These are phyloP conservation scores for Heliconius ismenius DNA, from an alignment of 2,888 invertebrate genomes.

Conservation along the genomic window DNA sequence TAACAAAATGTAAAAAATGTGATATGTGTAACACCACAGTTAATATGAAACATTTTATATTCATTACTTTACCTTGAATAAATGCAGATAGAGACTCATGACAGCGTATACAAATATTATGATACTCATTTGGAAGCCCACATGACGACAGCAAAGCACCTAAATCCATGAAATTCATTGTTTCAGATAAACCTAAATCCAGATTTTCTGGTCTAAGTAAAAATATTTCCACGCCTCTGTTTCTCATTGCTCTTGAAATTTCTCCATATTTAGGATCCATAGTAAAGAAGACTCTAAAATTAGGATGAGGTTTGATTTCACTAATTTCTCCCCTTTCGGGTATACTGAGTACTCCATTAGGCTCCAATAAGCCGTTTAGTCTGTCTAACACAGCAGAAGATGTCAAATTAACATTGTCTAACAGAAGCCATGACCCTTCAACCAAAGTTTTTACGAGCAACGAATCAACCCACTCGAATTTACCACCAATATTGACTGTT, in stretches of 20 bases:
- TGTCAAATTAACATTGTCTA: conserved; percentile 97
- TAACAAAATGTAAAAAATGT: neutral
- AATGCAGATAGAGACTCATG: conserved; percentile 72
- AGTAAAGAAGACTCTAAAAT: conserved; percentile 96
- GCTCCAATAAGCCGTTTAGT: conserved; percentile 96
- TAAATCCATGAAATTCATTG: conserved; percentile 70
- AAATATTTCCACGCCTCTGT: conserved; percentile 95
- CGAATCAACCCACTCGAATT: conserved; percentile 96
- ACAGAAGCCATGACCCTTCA: conserved; percentile 91
- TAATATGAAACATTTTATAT: neutral
- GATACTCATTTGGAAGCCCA: conserved; percentile 66
- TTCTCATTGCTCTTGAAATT: conserved; percentile 99
- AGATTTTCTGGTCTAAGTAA: conserved; percentile 64
- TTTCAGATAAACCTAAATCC: conserved; percentile 61
- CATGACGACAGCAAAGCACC: conserved; percentile 68
- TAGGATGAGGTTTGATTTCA: conserved; percentile 90
- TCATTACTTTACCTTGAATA: conserved; percentile 67
- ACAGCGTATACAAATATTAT: conserved; percentile 62
- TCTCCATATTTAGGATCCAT: conserved; percentile 98
- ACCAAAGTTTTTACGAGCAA: conserved; percentile 91
- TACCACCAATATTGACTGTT: conserved; percentile 90
- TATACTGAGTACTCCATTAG: conserved; percentile 92
- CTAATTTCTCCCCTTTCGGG: conserved; percentile 95
- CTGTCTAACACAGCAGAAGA: conserved; percentile 98
- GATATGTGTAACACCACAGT: neutral